phyloP scores from a whole-genome alignment of 2,113 vertebrate genomes.

The Benitochromis conjunctus region DNA sequence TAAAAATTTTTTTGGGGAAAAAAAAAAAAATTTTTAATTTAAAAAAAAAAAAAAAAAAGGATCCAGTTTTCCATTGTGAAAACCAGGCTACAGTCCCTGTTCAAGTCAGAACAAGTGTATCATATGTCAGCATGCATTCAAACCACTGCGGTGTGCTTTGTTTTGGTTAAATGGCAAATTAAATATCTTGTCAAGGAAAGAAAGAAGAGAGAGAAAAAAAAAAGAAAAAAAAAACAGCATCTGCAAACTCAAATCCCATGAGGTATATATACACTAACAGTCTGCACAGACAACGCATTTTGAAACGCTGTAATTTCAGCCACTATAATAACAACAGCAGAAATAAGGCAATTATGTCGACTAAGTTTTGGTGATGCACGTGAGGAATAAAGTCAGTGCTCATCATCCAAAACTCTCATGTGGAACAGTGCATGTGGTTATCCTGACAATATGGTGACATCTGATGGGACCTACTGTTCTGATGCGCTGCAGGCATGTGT shows the following conservation, averaged over 20 bases:
- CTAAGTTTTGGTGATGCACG: constrained; percentile 14
- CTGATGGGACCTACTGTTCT: neutral
- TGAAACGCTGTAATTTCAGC: constrained; percentile 17
- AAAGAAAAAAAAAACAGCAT: constrained; percentile 35
- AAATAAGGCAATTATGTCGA: constrained; percentile 45
- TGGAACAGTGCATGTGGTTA: constrained; percentile 19
- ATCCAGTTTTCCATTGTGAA: constrained; percentile 53
- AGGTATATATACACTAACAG: constrained; percentile 69
- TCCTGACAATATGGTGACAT: neutral
- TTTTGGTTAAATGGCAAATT: constrained; percentile 33
- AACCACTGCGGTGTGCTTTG: constrained; percentile 20
- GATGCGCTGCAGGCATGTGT: neutral
- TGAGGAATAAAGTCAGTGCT: constrained; percentile 21
- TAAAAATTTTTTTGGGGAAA: too few relatives aligned
- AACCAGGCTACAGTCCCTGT: constrained; percentile 48
- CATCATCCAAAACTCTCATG: constrained; percentile 4
- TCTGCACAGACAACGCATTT: constrained; percentile 54
- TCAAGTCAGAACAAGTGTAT: constrained; percentile 29
- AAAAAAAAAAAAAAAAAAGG: constrained; percentile 6
- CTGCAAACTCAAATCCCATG: constrained; percentile 64
- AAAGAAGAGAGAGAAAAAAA: neutral
- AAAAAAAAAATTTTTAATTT: constrained; percentile 6
- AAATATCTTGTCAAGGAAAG: constrained; percentile 27
- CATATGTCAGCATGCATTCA: constrained; percentile 42
- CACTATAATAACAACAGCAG: constrained; percentile 22